Percentiles rank a stretch among this genome's conserved stretches.
Evolutionary conservation across 2,888 invertebrate genomes (phyloP).

Genomic region (Macrophya annulata): DNA sequence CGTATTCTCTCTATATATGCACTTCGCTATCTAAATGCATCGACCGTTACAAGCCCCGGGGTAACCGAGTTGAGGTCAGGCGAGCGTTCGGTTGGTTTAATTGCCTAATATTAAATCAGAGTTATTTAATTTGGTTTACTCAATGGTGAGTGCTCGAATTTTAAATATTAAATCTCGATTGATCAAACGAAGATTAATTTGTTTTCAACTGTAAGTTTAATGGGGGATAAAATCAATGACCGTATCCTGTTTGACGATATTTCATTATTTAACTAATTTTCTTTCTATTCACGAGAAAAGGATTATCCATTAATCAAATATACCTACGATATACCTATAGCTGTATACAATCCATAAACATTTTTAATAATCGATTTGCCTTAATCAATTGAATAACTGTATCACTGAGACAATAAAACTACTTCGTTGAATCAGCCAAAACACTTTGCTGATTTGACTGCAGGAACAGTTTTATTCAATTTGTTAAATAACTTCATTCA

Average conservation of each 20-base stretch:
- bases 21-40: slow-evolving; percentile 17
- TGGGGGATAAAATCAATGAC: background rate
- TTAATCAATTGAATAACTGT: background rate
- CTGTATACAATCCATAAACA: background rate
- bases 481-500: background rate
- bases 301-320: background rate
- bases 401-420: background rate
- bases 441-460: background rate
- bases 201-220: background rate
- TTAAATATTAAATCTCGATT: slow-evolving; percentile 8
- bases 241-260: background rate
- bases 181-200: background rate
- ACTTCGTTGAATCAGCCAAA: background rate
- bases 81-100: background rate
- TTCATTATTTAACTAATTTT: background rate
- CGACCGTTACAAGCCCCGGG: slow-evolving; percentile 16
- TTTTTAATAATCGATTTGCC: background rate
- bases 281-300: background rate
- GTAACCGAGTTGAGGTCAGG: slow-evolving; percentile 29
- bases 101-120: slow-evolving; percentile 24
- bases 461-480: background rate
- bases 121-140: background rate
- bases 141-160: background rate
- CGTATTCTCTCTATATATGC: background rate
- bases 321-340: too few species aligned